Base-by-base conservation (phyloP, 2,113 vertebrate species). In the Eptatretus burgeri region DNA sequence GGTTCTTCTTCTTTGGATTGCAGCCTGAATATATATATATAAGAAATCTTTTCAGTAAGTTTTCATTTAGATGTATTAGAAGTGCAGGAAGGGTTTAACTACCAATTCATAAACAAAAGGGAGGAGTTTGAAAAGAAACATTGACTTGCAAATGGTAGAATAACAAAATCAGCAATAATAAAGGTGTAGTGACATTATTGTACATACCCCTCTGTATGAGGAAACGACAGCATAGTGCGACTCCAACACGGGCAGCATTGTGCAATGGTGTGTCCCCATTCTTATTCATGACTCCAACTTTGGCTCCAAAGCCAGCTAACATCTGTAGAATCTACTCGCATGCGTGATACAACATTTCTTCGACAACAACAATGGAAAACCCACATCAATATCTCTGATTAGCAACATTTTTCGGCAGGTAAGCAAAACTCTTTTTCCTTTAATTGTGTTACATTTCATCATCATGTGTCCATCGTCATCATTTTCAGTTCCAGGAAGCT, bases 191-290 rank as follows among this genome's bases (percentile, higher is more conserved):
- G 27, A 41, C 27, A 41, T 41, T 41, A 41, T 41, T 41, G 27
- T 17, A 16, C 14, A 64, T 78, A 95, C 91, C 89, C 89, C 91
- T 79, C 71, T 91, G 91, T 67, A 79, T 78, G 71, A 98, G 72
- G 67, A 93, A 98, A 69, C 70, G 85, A 78, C 87, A 95, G 71
- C 84, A 93, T 51, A 77, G 77, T 20, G 76, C 67, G 67, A 78
- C 77, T 41, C 86, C 91, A 2, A 76, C 76, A 50, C 73, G 73
- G 0, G 86, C 89, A 63, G 86, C 84, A 0, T 80, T 83, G 70
- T 98, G 91, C 66, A 98, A 77, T 0, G 86, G 73, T 0, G 82
- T 84, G 72, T 83, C 82, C 50, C 78, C 78, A 18, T 81, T 77
- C 66, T 76, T 68, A 50, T 75, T 78, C 41, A 82, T 72, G 63